Conservation (phyloP, 2,888 invertebrate genomes). For the Macaria notata region DNA sequence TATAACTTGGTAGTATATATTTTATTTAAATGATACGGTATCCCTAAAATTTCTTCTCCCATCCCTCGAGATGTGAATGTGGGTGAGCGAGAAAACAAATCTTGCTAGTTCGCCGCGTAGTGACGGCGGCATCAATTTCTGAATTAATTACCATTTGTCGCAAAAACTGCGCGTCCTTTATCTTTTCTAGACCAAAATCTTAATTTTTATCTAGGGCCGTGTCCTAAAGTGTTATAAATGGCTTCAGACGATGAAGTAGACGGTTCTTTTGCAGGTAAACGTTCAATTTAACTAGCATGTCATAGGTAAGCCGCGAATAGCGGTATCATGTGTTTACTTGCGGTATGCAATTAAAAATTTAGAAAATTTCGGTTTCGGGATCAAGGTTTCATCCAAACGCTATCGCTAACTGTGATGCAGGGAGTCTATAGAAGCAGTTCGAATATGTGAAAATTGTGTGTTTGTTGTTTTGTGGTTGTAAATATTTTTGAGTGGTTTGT, state of each 20-base stretch:
- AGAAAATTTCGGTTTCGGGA: constrained; percentile 57
- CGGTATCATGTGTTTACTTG: constrained; percentile 84
- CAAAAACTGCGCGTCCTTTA: constrained; percentile 82
- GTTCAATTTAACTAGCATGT: constrained; percentile 77
- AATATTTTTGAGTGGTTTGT: constrained; percentile 81
- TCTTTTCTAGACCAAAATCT: constrained; percentile 73
- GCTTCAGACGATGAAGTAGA: constrained; percentile 95
- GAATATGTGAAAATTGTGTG: constrained; percentile 47
- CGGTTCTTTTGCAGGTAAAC: constrained; percentile 93
- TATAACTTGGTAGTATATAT: no score
- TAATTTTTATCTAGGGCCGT: constrained; percentile 61
- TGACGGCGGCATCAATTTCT: constrained; percentile 83
- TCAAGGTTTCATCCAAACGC: constrained; percentile 36
- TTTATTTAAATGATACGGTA: background rate
- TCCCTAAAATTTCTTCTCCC: constrained; percentile 51
- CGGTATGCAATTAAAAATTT: constrained; percentile 81
- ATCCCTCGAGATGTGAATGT: constrained; percentile 39
- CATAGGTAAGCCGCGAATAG: constrained; percentile 83
- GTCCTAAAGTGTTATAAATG: constrained; percentile 82
- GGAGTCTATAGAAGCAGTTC: constrained; percentile 39
- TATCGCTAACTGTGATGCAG: constrained; percentile 34
- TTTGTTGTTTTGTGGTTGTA: constrained; percentile 73
- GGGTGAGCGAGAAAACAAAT: constrained; percentile 61
- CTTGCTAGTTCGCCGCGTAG: constrained; percentile 67
- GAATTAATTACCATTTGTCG: constrained; percentile 83